Base-by-base conservation (phyloP, 2,888 invertebrate species). In the Ormia ochracea region DNA sequence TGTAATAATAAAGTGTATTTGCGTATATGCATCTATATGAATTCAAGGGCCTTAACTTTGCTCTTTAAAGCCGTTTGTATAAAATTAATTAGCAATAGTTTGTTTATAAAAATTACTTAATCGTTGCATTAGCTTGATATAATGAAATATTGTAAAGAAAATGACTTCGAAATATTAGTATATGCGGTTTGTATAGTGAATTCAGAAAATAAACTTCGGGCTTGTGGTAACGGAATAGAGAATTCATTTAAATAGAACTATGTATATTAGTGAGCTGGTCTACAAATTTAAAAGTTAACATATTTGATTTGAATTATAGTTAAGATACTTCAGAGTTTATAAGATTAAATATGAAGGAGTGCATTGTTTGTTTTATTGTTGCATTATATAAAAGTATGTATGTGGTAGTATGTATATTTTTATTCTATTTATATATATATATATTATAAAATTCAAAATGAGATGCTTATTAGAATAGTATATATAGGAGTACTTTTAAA, bases 401-500 rank as follows among this genome's bases (percentile, higher is more conserved):
- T 41, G 56, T 65, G 54, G 43, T 56, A 38, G 21, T 72, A 70
- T 17, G 38, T 33, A 48, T 63, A 36, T 36, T 1, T 28, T 45
- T 9, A 17, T 68, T 23, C 19, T 45, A 12, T 52, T 52, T 26
- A 21, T 63, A 21, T 63, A 69, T 59, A 17, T 41, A 61, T 74
- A 41, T 59, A 33, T 63, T 36, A 6, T 48, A 14, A 54, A 41
- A 23, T 50, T 38, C 38, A 26, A 68, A 36, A 36, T 73, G 28
- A 59, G 68, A 61, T 50, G 59, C 66, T 26, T 50, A 21, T 45
- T 59, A 36, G 33, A 45, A 45, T 69, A 69, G 56, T 56, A 63
- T 21, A 21, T 43, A 4, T 1, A 7, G 36, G n/a, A 65, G 33
- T 45, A 31, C 45, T 63, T 58, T 56, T 92, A 93, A 82, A 93